Conservation (phyloP, 2,797 vertebrate genomes). For the Anguilla marmorata region DNA sequence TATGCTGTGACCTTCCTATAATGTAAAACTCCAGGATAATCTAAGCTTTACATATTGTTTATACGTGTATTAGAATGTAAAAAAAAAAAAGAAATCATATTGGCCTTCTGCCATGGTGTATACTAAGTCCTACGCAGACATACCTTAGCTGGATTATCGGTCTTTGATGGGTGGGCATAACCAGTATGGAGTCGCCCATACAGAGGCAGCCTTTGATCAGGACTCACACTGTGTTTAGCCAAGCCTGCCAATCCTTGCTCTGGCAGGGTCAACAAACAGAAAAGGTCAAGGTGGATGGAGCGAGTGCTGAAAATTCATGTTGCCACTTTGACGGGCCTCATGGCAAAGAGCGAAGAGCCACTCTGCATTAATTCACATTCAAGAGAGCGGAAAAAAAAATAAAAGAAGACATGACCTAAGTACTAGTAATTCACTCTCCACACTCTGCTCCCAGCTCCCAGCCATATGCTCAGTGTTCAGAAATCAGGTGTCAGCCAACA, state of each 20-base stretch:
- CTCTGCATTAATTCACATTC: conserved; percentile 10
- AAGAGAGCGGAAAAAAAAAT: neutral
- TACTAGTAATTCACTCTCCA: neutral
- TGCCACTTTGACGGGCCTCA: neutral
- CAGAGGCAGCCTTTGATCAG: conserved; percentile 48
- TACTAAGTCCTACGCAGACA: conserved; percentile 28
- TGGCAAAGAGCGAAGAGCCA: conserved; percentile 20
- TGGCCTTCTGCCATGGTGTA: conserved; percentile 35
- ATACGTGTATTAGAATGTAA: conserved; percentile 46
- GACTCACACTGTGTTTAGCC: conserved; percentile 22
- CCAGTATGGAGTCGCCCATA: conserved; percentile 31
- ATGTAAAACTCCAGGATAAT: conserved; percentile 39
- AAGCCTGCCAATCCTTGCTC: conserved; percentile 38
- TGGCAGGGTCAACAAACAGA: conserved; percentile 43
- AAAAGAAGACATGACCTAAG: conserved; percentile 23
- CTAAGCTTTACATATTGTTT: conserved; percentile 50
- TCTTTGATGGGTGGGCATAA: conserved; percentile 33
- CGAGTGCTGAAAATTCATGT: neutral
- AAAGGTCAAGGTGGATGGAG: conserved; percentile 32
- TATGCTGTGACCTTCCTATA: conserved; percentile 44
- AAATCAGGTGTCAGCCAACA: conserved; percentile 32
- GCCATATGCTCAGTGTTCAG: conserved; percentile 23
- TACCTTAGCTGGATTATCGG: conserved; percentile 36
- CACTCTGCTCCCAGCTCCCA: conserved; percentile 11
- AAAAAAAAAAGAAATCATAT: conserved; percentile 32